These are phyloP conservation scores for Meloidogyne floridensis DNA, from an alignment of 1,140 invertebrate genomes.

Conservation along the genomic window DNA sequence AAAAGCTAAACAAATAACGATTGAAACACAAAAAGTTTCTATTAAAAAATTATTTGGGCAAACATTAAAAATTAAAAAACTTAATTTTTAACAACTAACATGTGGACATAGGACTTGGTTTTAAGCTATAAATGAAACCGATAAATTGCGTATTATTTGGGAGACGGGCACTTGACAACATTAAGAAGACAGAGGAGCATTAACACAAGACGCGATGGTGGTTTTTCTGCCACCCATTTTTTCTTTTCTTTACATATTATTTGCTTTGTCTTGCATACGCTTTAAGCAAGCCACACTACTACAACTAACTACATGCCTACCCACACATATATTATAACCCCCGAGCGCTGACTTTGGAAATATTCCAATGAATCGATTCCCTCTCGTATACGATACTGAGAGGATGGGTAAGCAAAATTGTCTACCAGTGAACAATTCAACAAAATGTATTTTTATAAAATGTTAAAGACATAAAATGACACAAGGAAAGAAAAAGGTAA, in stretches of 20 bases:
- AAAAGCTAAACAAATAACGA: too few relatives aligned
- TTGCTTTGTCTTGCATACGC: slow-evolving; percentile 5
- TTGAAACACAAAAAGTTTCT: too few relatives aligned
- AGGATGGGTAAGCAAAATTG: background rate
- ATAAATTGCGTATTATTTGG: slow-evolving; percentile 7
- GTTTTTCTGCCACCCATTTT: slow-evolving; percentile 8
- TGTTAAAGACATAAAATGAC: background rate
- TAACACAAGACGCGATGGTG: background rate
- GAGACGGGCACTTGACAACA: background rate
- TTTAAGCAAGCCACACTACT: background rate
- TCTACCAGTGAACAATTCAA: background rate
- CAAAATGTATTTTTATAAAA: slow-evolving; percentile 10
- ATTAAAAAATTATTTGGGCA: background rate
- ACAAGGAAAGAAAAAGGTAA: background rate
- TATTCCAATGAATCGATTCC: slow-evolving; percentile 6
- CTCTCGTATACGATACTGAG: background rate
- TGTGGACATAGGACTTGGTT: background rate
- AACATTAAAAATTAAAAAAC: background rate
- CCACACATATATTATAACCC: background rate
- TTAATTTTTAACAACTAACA: background rate
- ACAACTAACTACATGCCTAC: slow-evolving; percentile 6
- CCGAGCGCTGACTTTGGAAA: slow-evolving; percentile 5
- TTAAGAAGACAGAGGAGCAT: slow-evolving; percentile 3
- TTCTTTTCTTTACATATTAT: background rate
- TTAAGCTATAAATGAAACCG: background rate